Base-by-base conservation (phyloP, 1,140 invertebrate species). In the Nasonia longicornis region DNA sequence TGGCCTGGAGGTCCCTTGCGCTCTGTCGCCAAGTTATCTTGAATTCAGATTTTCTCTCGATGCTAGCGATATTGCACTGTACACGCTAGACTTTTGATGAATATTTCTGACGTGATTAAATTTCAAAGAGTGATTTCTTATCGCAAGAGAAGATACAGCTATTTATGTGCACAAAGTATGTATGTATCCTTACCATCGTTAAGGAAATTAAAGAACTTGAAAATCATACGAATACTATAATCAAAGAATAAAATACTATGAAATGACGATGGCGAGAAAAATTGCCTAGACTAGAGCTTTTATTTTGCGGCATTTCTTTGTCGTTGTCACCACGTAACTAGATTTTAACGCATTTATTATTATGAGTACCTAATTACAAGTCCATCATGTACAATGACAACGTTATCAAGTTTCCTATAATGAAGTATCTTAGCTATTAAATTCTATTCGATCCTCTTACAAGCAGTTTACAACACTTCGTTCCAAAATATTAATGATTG, bases 21-120 rank as follows among this genome's bases (percentile, higher is more conserved):
- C 66, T 42, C 38, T 42, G 6, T 67, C 66, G 16, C 16, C 7
- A 3, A 31, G 69, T 26, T 71, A 71, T 67, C 64, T 67, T 67
- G 22, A 67, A 67, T 67, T 71, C 69, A 71, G 69, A 71, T 71
- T 71, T 42, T 35, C 69, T 38, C 20, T 71, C 69, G 69, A 71
- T 71, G 12, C 20, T 1, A 67, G 66, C 22, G 26, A 67, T 67
- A 67, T 67, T 66, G n/a, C 48, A 52, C 48, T 52, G 16, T 52
- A 52, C 12, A 52, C 12, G 12, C 16, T 52, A 20, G 48, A 20
- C 14, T 52, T 8, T 52, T 52, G 12, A 52, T 52, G 8, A 52
- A 52, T 52, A 52, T 52, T 52, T 52, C 8, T 20, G 16, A 52
- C 8, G 12, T 52, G 16, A 10, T 20, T 52, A 52, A 42, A 42